A percentile compares a stretch with the other conserved stretches of the same genome.
phyloP scores from a whole-genome alignment of 2,113 vertebrate genomes.

The Crotalus horridus region DNA sequence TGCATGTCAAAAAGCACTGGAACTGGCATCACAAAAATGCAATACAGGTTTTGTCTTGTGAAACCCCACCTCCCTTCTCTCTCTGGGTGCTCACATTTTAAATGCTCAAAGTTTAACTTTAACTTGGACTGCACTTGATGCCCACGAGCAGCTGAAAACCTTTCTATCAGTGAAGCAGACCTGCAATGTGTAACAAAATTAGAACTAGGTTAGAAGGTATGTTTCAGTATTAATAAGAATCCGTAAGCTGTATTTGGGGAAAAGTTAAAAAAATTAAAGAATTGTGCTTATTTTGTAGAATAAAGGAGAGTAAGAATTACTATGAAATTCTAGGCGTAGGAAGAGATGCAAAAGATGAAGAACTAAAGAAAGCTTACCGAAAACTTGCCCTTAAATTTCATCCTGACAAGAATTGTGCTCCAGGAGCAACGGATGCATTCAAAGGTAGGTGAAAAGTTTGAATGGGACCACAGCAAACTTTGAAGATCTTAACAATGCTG shows the following conservation, averaged over 20 bases:
- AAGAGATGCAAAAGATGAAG: slow-evolving; percentile 84
- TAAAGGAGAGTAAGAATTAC: slow-evolving; percentile 92
- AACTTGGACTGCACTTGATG: background rate
- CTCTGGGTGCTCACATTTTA: background rate
- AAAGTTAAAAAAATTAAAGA: background rate
- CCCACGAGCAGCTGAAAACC: background rate
- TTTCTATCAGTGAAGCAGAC: background rate
- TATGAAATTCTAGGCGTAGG: slow-evolving; percentile 90
- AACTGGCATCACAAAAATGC: background rate
- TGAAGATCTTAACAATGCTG: background rate
- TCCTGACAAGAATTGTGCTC: slow-evolving; percentile 93
- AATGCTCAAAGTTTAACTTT: background rate
- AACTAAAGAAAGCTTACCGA: slow-evolving; percentile 90
- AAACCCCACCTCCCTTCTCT: too few species aligned
- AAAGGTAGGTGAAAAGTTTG: slow-evolving; percentile 78
- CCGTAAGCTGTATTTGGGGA: background rate
- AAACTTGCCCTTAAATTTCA: slow-evolving; percentile 91
- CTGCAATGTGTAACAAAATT: background rate
- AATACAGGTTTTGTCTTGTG: background rate
- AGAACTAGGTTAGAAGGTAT: background rate
- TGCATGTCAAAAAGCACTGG: background rate
- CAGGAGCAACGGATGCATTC: slow-evolving; percentile 93
- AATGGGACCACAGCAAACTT: background rate
- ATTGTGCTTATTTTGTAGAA: slow-evolving; percentile 68
- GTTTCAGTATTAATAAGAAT: background rate